phyloP scores from a whole-genome alignment of 2,888 invertebrate species.

The Pollenia amentaria region DNA sequence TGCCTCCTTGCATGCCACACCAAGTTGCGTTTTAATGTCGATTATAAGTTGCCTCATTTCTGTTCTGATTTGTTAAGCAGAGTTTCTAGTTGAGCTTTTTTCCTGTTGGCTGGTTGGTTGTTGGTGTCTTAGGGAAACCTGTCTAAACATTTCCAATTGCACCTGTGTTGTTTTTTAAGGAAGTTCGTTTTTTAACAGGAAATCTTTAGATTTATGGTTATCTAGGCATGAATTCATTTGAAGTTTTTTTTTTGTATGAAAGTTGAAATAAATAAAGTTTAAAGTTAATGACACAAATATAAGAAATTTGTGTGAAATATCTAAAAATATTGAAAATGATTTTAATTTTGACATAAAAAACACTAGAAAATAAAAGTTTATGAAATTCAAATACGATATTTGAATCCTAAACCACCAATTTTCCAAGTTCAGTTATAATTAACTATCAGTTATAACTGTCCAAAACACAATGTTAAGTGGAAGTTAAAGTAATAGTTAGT shows the following conservation, averaged over 20 bases:
- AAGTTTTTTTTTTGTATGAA: background rate
- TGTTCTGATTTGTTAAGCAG: conserved; percentile 35
- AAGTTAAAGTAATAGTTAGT: too few species aligned
- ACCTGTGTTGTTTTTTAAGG: conserved; percentile 63
- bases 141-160: conserved; percentile 65
- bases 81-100: background rate
- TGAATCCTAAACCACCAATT: too few species aligned
- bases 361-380: too few species aligned
- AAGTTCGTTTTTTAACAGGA: conserved; percentile 58
- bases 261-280: too few species aligned
- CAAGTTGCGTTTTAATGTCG: conserved; percentile 26
- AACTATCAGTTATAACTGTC: too few species aligned
- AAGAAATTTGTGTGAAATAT: too few species aligned
- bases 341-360: too few species aligned
- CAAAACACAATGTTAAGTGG: too few species aligned
- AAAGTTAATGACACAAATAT: too few species aligned
- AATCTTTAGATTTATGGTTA: conserved; percentile 67
- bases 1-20: background rate
- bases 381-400: too few species aligned
- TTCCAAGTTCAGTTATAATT: too few species aligned
- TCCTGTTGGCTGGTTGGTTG: background rate
- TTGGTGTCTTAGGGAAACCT: conserved; percentile 48
- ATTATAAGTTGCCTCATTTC: conserved; percentile 38
- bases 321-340: too few species aligned
- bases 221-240: conserved; percentile 18